Base-by-base conservation (phyloP, 1,140 invertebrate genomes). In the Drosophila mauritiana region DNA sequence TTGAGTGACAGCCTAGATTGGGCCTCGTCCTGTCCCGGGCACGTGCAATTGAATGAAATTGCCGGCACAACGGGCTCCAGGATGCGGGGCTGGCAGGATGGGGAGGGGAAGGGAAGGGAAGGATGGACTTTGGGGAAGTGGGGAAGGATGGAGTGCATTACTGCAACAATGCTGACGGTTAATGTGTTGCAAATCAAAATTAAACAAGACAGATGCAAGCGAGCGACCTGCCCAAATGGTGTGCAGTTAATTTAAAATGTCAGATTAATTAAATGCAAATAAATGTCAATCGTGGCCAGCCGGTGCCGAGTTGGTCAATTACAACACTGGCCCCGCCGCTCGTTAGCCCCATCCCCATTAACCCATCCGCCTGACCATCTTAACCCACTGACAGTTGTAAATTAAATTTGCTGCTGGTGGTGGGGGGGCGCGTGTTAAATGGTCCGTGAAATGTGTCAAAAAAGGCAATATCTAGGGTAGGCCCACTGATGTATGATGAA, bases 211-310 rank as follows among this genome's bases (percentile, higher is more conserved):
- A 86, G 74, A 63, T 56, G 61, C 68, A 40, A 51, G 36, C 40
- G 15, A 20, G 48, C 48, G 52, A 34, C 48, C 46, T n/a, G 25
- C 39, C 62, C 61, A 55, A 78, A 78, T 48, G 77, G 55, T 70
- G 55, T 70, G 78, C 68, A 86, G 83, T 88, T 88, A 69, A 88
- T 86, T 88, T 82, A 76, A 82, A 83, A 88, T 82, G 79, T 76
- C 79, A 88, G 75, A 88, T 86, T 88, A 86, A 86, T 86, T 86
- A 86, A 86, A 88, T 86, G 78, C 82, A 88, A 88, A 88, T 88
- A 86, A 88, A 76, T 77, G 74, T 82, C 82, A 81, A 86, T 78
- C 64, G 75, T 46, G 55, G 42, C 20, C 68, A 72, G 64, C 64
- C 63, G 65, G 25, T 64, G 49, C 62, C 25, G 61, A 65, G 48